These are phyloP conservation scores for Cantharis rustica DNA, from an alignment of 2,888 invertebrate genomes.

Conservation along the genomic window DNA sequence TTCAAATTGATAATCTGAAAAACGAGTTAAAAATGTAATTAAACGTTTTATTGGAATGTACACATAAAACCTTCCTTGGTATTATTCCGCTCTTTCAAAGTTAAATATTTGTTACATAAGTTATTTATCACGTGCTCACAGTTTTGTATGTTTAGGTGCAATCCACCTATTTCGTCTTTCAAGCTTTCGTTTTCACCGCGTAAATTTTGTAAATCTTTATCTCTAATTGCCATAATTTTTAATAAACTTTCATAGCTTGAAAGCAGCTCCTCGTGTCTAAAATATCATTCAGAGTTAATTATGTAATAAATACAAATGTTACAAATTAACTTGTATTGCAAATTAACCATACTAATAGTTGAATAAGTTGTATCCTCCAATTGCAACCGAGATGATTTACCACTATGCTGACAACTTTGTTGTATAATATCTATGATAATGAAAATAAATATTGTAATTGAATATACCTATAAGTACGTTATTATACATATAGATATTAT, in stretches of 20 bases:
- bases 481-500: too few species aligned
- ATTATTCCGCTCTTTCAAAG: slow-evolving; percentile 43
- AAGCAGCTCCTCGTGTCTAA: slow-evolving; percentile 50
- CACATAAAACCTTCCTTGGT: slow-evolving; percentile 36
- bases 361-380: slow-evolving; percentile 55
- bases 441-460: not conserved
- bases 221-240: slow-evolving; percentile 46
- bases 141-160: slow-evolving; percentile 35
- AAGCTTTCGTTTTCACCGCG: slow-evolving; percentile 44
- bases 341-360: slow-evolving; percentile 61
- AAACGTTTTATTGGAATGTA: not conserved
- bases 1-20: slow-evolving; percentile 42
- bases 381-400: slow-evolving; percentile 37
- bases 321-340: slow-evolving; percentile 60
- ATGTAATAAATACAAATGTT: not conserved
- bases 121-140: slow-evolving; percentile 37
- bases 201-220: slow-evolving; percentile 45
- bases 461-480: too few species aligned
- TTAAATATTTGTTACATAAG: slow-evolving; percentile 42
- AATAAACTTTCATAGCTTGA: slow-evolving; percentile 48
- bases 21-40: not conserved
- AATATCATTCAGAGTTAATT: not conserved
- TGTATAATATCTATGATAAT: slow-evolving; percentile 42
- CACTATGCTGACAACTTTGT: slow-evolving; percentile 32
- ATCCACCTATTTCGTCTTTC: slow-evolving; percentile 39